phyloP scores from a whole-genome alignment of 2,113 vertebrate genomes.

The Rhineura floridana region DNA sequence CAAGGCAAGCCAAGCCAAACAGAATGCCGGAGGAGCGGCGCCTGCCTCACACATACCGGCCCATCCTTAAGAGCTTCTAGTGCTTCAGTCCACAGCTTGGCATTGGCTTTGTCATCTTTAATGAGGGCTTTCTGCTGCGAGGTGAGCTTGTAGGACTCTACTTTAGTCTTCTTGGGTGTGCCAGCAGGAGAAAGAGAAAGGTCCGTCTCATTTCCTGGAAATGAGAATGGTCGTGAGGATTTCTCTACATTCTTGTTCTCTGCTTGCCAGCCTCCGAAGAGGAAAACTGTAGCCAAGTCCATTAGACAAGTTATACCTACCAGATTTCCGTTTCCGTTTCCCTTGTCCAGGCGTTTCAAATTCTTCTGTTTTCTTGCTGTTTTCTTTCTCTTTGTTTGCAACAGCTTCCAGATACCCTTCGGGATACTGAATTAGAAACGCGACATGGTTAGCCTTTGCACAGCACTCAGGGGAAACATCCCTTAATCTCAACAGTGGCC shows the following conservation, averaged over 20 bases:
- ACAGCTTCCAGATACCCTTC: slow-evolving; percentile 92
- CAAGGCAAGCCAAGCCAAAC: neutral
- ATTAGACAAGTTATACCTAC: slow-evolving; percentile 39
- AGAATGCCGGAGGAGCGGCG: neutral
- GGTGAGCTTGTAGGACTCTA: slow-evolving; percentile 89
- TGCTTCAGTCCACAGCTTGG: slow-evolving; percentile 93
- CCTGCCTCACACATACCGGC: slow-evolving; percentile 73
- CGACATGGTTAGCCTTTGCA: neutral
- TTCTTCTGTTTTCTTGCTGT: slow-evolving; percentile 60
- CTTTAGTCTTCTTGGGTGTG: slow-evolving; percentile 86
- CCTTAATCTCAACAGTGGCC: neutral
- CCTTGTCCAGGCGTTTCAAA: slow-evolving; percentile 76
- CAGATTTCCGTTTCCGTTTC: slow-evolving; percentile 91
- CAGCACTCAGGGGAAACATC: neutral
- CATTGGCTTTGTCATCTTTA: slow-evolving; percentile 86
- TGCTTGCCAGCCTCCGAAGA: no score
- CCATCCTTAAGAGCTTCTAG: slow-evolving; percentile 87
- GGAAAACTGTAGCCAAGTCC: neutral
- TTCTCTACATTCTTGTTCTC: neutral
- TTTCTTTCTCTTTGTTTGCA: slow-evolving; percentile 90
- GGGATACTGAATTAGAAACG: slow-evolving; percentile 81
- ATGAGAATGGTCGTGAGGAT: neutral
- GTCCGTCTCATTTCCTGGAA: slow-evolving; percentile 52
- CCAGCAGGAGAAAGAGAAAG: neutral
- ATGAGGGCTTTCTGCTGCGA: slow-evolving; percentile 87